Evolutionary conservation across 2,888 invertebrate genomes (phyloP).

Genomic region (Hypena proboscidalis): DNA sequence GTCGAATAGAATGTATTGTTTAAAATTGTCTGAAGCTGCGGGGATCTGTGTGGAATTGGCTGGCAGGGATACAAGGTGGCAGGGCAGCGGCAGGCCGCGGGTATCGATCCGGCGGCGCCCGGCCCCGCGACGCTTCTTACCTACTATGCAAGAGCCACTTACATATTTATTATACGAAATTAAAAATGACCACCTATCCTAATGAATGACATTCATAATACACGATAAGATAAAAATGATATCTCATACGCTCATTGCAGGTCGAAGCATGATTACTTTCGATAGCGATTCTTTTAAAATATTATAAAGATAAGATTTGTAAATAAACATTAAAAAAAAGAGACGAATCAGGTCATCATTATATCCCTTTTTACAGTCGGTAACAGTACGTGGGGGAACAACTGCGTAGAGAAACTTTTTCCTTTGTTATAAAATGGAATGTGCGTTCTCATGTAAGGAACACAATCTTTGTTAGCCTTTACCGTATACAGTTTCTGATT

Average conservation of each 20-base stretch:
- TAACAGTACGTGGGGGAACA: neutral
- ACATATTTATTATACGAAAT: slow-evolving; percentile 15
- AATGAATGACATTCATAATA: slow-evolving; percentile 36
- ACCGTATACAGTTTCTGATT: neutral
- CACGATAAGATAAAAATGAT: slow-evolving; percentile 17
- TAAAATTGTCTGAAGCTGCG: slow-evolving; percentile 44
- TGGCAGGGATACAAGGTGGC: slow-evolving; percentile 61
- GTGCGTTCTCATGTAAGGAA: slow-evolving; percentile 11
- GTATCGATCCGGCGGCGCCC: slow-evolving; percentile 60
- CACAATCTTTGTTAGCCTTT: slow-evolving; percentile 2
- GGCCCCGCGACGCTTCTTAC: slow-evolving; percentile 59
- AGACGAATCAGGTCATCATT: neutral
- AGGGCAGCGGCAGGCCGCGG: slow-evolving; percentile 52
- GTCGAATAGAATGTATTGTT: slow-evolving; percentile 9
- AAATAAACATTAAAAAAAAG: neutral
- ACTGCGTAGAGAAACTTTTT: slow-evolving; percentile 18
- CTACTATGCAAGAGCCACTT: slow-evolving; percentile 43
- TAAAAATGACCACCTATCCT: slow-evolving; percentile 16
- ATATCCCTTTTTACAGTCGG: neutral
- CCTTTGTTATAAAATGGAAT: slow-evolving; percentile 31
- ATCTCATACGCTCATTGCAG: slow-evolving; percentile 17
- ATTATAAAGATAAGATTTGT: slow-evolving; percentile 5
- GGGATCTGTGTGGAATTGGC: slow-evolving; percentile 48
- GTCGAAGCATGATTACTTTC: neutral
- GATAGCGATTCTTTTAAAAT: neutral